phyloP scores from a whole-genome alignment of 2,888 invertebrate species.

The Eupithecia subfuscata region DNA sequence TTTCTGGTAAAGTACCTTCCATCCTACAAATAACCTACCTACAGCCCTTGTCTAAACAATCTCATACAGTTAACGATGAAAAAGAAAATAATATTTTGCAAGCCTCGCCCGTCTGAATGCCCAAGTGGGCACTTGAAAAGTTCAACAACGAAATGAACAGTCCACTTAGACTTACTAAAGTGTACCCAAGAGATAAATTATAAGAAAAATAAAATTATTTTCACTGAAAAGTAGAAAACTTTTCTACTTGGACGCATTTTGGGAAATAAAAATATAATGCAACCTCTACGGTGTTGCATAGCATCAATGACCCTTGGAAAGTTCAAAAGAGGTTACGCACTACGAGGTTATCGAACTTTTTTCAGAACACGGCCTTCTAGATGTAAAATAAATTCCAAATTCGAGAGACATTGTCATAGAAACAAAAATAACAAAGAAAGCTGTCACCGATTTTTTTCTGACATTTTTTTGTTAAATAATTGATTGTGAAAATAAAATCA shows the following conservation, averaged over 20 bases:
- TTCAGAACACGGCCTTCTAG: conserved; percentile 19
- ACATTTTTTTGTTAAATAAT: conserved; percentile 78
- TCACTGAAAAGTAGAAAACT: conserved; percentile 4
- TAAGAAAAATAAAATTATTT: conserved; percentile 36
- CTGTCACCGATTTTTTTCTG: conserved; percentile 64
- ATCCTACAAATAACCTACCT: neutral
- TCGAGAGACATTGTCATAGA: conserved; percentile 59
- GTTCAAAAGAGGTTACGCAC: conserved; percentile 62
- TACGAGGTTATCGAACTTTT: conserved; percentile 16
- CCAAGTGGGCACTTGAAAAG: conserved; percentile 60
- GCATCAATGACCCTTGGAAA: conserved; percentile 39
- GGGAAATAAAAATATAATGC: conserved; percentile 11
- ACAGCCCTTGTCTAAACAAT: neutral
- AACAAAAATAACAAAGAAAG: conserved; percentile 69
- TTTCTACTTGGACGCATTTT: neutral
- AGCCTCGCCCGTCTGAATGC: conserved; percentile 53
- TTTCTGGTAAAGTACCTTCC: neutral
- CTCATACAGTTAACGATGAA: conserved; percentile 20
- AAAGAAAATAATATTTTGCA: conserved; percentile 53
- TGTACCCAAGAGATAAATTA: conserved; percentile 53
- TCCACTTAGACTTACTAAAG: conserved; percentile 76
- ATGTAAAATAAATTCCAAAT: conserved; percentile 58
- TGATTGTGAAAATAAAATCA: conserved; percentile 77
- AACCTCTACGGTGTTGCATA: neutral
- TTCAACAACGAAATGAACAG: conserved; percentile 74